Percentiles rank a stretch among this genome's conserved stretches.
These are phyloP conservation scores for Pterois miles DNA, from an alignment of 2,797 vertebrate species.

Conservation along the genomic window DNA sequence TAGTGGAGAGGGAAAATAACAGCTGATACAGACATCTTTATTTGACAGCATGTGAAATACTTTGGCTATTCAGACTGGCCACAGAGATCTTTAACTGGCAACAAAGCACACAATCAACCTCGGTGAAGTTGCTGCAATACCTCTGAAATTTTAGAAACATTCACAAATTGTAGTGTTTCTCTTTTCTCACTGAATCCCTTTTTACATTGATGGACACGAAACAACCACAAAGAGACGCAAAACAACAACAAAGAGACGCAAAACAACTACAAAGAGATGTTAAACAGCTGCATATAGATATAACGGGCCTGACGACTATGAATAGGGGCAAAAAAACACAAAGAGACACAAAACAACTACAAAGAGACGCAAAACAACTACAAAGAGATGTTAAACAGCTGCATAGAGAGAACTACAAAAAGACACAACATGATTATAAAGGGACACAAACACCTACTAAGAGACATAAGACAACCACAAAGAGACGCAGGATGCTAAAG, in stretches of 20 bases:
- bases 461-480: neutral
- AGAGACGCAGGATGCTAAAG: constrained; percentile 78
- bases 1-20: neutral
- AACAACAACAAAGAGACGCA: neutral
- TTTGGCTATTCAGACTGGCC: neutral
- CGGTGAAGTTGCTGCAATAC: too few relatives aligned
- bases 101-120: too few relatives aligned
- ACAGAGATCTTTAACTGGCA: too few relatives aligned
- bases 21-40: neutral
- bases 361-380: neutral
- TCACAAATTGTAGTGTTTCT: too few relatives aligned
- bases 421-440: too few relatives aligned
- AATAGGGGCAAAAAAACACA: neutral
- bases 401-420: neutral
- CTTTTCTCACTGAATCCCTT: too few relatives aligned
- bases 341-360: neutral
- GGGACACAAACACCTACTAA: too few relatives aligned
- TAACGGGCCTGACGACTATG: too few relatives aligned
- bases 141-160: too few relatives aligned
- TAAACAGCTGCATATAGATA: neutral
- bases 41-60: neutral
- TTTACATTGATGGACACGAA: too few relatives aligned
- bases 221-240: neutral
- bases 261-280: neutral
- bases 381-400: too few relatives aligned